These are phyloP conservation scores for Luidia sarsii DNA, from an alignment of 53 echinoderm and acorn worm genomes.

Conservation along the genomic window DNA sequence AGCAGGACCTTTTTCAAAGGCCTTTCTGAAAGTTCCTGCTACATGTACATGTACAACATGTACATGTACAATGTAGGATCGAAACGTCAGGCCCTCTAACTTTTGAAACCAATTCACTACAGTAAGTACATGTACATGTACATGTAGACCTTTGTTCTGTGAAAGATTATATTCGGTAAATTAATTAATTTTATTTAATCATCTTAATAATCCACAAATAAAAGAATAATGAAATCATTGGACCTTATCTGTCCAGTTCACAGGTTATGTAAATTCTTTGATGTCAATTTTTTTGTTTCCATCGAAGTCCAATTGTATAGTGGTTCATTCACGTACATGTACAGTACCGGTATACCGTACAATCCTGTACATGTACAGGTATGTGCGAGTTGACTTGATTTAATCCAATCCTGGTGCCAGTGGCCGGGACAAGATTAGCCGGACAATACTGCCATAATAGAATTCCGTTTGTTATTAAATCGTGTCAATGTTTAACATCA, in stretches of 20 bases:
- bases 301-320: too few species aligned
- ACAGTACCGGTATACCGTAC: too few species aligned
- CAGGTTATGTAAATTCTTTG: background rate
- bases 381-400: background rate
- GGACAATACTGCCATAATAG: constrained; percentile 39
- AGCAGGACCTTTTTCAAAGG: background rate
- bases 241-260: background rate
- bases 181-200: too few species aligned
- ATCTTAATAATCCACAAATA: too few species aligned
- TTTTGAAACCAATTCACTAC: background rate
- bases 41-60: too few species aligned
- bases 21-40: too few species aligned
- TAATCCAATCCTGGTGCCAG: constrained; percentile 26
- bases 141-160: background rate
- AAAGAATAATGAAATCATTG: too few species aligned
- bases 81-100: too few species aligned
- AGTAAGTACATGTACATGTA: background rate
- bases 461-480: constrained; percentile 41
- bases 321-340: too few species aligned
- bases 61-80: too few species aligned
- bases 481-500: constrained; percentile 9
- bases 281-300: too few species aligned
- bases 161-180: too few species aligned
- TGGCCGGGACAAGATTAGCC: background rate
- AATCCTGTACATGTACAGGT: background rate